A percentile compares a stretch with the other conserved stretches of the same genome.
These are phyloP conservation scores for Ardeotis arabs DNA, from an alignment of 2,113 vertebrate genomes.

Conservation along the genomic window DNA sequence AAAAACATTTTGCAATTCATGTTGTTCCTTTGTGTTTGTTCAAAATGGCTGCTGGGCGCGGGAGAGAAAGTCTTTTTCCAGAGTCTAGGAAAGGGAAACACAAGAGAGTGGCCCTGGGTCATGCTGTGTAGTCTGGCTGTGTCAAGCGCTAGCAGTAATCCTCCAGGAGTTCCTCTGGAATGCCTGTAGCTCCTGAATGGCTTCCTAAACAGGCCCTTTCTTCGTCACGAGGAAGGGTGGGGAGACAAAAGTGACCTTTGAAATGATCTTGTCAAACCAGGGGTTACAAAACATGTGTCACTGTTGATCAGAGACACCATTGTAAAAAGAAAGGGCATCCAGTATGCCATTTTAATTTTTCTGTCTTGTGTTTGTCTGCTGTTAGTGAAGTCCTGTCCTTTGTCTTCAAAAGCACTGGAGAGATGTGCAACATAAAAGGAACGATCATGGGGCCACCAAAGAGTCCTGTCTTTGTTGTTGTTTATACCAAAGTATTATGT, in stretches of 20 bases:
- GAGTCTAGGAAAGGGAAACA: background rate
- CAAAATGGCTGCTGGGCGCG: constrained; percentile 23
- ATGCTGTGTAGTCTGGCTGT: background rate
- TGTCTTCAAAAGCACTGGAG: constrained; percentile 64
- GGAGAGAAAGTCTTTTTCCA: background rate
- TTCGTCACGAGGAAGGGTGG: background rate
- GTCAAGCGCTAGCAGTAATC: background rate
- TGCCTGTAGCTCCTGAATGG: background rate
- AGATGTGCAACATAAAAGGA: constrained; percentile 55
- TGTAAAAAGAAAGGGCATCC: background rate
- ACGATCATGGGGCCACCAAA: constrained; percentile 3
- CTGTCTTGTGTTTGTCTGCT: background rate
- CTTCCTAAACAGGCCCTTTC: constrained; percentile 1
- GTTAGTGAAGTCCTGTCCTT: constrained; percentile 47
- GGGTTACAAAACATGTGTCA: background rate
- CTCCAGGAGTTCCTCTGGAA: constrained; percentile 11
- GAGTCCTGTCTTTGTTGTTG: constrained; percentile 67
- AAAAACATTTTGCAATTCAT: constrained; percentile 48
- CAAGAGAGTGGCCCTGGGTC: background rate
- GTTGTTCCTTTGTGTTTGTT: constrained; percentile 27
- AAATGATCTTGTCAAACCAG: background rate
- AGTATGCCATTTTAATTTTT: constrained; percentile 1
- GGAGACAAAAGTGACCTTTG: background rate
- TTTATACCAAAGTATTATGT: constrained; percentile 69
- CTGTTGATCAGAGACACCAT: constrained; percentile 20